phyloP scores from a whole-genome alignment of 1,140 invertebrate species.

The Vanessa tameamea region DNA sequence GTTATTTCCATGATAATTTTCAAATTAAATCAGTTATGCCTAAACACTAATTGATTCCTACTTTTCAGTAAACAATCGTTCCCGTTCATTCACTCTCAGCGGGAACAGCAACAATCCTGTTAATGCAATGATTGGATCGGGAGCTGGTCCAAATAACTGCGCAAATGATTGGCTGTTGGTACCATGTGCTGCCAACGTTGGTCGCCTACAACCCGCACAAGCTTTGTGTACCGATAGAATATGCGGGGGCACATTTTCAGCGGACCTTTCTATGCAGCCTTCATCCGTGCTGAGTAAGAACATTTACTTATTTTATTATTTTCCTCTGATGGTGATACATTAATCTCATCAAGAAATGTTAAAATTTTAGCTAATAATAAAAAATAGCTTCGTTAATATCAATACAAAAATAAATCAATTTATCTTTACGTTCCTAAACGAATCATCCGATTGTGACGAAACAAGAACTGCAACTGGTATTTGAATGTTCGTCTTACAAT shows the following conservation, averaged over 20 bases:
- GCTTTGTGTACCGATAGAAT: conserved; percentile 85
- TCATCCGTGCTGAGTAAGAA: conserved; percentile 84
- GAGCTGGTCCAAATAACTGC: conserved; percentile 82
- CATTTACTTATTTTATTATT: neutral
- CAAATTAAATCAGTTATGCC: neutral
- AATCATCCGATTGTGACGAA: no score
- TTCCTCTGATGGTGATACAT: neutral
- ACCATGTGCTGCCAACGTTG: conserved; percentile 86
- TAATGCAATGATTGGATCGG: conserved; percentile 85
- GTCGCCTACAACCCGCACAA: conserved; percentile 79
- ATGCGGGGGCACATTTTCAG: conserved; percentile 86
- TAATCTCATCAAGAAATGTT: neutral
- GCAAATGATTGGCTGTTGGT: conserved; percentile 89
- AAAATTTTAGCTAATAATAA: no score
- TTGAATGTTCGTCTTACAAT: no score
- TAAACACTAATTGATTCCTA: neutral
- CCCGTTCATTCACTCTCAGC: conserved; percentile 86
- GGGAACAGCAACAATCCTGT: conserved; percentile 86
- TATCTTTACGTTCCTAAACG: no score
- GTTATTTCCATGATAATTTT: no score
- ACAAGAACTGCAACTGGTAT: no score
- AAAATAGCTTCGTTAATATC: no score
- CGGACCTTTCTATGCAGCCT: conserved; percentile 82
- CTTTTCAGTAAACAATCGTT: conserved; percentile 82
- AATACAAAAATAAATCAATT: no score